A percentile compares a stretch with the other conserved stretches of the same genome.
Conservation (phyloP, 2,797 vertebrate genomes). For the Pteronotus mesoamericanus region DNA sequence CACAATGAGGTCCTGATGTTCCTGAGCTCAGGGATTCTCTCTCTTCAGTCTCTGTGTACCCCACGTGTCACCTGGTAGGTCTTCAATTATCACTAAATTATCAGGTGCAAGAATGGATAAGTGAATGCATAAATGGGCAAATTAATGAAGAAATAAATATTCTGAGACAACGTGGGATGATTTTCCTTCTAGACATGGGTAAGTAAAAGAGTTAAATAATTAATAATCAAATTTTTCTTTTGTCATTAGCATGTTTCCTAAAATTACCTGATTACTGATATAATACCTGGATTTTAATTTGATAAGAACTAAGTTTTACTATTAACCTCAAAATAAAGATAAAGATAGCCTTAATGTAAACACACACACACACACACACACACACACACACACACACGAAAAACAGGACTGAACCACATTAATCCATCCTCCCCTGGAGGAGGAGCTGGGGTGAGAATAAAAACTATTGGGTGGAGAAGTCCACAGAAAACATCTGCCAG, state of each 20-base stretch:
- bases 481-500: conserved; percentile 67
- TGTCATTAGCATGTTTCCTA: background rate
- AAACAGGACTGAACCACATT: background rate
- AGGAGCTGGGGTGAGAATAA: conserved; percentile 52
- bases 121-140: background rate
- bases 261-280: background rate
- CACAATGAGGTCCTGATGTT: background rate
- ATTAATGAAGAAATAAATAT: background rate
- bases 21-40: background rate
- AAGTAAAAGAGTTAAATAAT: background rate
- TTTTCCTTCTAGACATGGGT: background rate
- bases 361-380: background rate
- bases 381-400: background rate
- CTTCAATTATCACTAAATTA: background rate
- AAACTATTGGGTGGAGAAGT: conserved; percentile 27
- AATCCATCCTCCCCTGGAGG: background rate
- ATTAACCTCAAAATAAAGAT: background rate
- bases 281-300: conserved; percentile 6
- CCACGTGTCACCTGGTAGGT: background rate
- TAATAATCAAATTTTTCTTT: background rate
- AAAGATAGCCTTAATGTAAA: background rate
- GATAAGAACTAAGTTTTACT: background rate
- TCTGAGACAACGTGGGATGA: background rate
- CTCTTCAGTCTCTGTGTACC: background rate
- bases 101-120: background rate